Base-by-base conservation (phyloP, 1,140 invertebrate genomes). In the Homalodisca vitripennis region DNA sequence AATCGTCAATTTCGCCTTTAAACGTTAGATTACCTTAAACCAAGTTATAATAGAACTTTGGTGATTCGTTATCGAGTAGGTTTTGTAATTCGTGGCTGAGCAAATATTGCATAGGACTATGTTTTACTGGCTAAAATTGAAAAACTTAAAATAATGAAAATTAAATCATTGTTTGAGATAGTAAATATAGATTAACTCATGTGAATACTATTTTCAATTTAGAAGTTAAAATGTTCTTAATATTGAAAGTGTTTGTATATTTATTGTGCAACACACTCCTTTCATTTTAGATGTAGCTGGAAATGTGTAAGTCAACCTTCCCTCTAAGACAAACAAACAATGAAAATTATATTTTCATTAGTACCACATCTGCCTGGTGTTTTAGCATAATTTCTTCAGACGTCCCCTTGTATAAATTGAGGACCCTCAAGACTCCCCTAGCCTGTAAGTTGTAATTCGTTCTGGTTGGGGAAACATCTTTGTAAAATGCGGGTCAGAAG, bases 401-500 rank as follows among this genome's bases (percentile, higher is more conserved):
- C 48, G 48, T 3, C 48, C 3, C 17, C 6, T 6, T 41, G 34
- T n/a, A n/a, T n/a, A n/a, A n/a, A n/a, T n/a, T n/a, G 48, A 51
- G 3, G 3, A 6, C 22, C 3, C 3, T 22, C 17, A 51, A 14
- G 17, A 22, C 14, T 22, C 3, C n/a, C 48, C 48, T 20, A 12
- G 48, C 48, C 22, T 14, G 48, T 22, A 51, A 51, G 48, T 51
- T 51, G n/a, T 51, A 51, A 51, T 51, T 51, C 48, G 48, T 51
- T 51, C 6, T 51, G 48, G 6, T 51, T 22, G 48, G 22, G 48
- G 48, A 22, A 51, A 20, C 3, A 20, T 51, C 48, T 51, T 51
- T 51, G 48, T 51, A 51, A 51, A 51, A 51, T 51, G 48, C 48
- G 48, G 48, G 48, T 51, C 48, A 51, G 48, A 51, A 51, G 48